Evolutionary conservation across 2,888 invertebrate species (phyloP).

Genomic region (Melolontha melolontha): DNA sequence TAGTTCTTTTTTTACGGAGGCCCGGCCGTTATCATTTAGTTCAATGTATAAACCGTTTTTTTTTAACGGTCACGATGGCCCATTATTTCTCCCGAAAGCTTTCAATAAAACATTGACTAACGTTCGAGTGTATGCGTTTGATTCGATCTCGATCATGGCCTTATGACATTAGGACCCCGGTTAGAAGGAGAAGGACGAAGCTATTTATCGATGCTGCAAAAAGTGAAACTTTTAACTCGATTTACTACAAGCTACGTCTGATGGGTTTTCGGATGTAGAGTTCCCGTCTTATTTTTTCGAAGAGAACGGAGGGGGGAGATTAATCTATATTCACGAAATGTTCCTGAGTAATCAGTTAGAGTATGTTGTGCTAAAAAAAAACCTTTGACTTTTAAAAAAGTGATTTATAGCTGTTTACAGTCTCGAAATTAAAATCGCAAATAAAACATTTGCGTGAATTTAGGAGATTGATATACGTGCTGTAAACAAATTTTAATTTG

Average conservation of each 20-base stretch:
- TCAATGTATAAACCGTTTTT: slow-evolving; percentile 28
- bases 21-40: slow-evolving; percentile 28
- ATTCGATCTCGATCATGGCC: slow-evolving; percentile 13
- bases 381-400: slow-evolving; percentile 24
- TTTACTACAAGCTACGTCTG: slow-evolving; percentile 10
- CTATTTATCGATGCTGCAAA: slow-evolving; percentile 31
- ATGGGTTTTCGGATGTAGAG: slow-evolving; percentile 16
- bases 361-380: slow-evolving; percentile 30
- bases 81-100: slow-evolving; percentile 17
- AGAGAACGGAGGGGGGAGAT: not conserved
- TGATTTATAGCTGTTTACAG: slow-evolving; percentile 27
- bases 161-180: slow-evolving; percentile 21
- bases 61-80: slow-evolving; percentile 17
- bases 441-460: not conserved
- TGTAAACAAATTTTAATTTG: too few relatives aligned
- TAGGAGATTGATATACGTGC: not conserved
- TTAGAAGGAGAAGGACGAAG: not conserved
- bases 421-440: not conserved
- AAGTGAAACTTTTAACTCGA: slow-evolving; percentile 36
- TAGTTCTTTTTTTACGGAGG: slow-evolving; percentile 21
- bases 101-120: slow-evolving; percentile 27
- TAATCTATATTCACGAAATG: slow-evolving; percentile 36
- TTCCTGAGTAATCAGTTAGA: slow-evolving; percentile 23
- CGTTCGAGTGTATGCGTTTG: slow-evolving; percentile 3
- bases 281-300: slow-evolving; percentile 4